Evolutionary conservation across 1,140 invertebrate genomes (phyloP).

Genomic region (Chymomyza costata): DNA sequence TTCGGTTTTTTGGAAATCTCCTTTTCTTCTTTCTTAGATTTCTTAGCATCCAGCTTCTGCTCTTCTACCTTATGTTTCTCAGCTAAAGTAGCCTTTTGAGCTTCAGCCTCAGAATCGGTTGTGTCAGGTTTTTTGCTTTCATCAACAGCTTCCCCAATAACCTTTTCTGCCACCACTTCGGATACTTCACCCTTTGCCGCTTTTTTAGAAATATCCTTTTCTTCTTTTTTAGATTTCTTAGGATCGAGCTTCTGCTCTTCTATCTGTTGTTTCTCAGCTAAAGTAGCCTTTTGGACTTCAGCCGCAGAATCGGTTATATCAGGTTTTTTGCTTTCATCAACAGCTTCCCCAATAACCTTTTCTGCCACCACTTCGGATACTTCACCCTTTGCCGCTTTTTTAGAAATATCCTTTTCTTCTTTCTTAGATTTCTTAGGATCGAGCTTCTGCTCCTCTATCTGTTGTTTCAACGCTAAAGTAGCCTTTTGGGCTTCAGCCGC

Average conservation of each 20-base stretch:
- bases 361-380: no score
- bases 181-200: conserved; percentile 29
- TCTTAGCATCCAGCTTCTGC: conserved; percentile 11
- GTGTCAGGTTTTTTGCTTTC: neutral
- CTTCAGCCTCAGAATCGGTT: conserved; percentile 20
- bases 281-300: conserved; percentile 33
- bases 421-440: no score
- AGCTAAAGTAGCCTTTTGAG: conserved; percentile 30
- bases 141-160: conserved; percentile 13
- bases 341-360: no score
- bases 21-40: conserved; percentile 15
- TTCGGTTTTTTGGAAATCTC: conserved; percentile 4
- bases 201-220: neutral
- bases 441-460: no score
- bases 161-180: conserved; percentile 22
- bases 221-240: conserved; percentile 11
- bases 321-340: no score
- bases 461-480: no score
- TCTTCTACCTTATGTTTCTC: conserved; percentile 25
- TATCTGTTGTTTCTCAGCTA: conserved; percentile 13
- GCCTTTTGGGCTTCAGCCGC: no score
- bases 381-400: no score
- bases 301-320: no score
- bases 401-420: no score
- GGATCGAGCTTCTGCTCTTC: conserved; percentile 1